These are phyloP conservation scores for Agonopterix alstromeriana DNA, from an alignment of 2,888 invertebrate genomes.

Conservation along the genomic window DNA sequence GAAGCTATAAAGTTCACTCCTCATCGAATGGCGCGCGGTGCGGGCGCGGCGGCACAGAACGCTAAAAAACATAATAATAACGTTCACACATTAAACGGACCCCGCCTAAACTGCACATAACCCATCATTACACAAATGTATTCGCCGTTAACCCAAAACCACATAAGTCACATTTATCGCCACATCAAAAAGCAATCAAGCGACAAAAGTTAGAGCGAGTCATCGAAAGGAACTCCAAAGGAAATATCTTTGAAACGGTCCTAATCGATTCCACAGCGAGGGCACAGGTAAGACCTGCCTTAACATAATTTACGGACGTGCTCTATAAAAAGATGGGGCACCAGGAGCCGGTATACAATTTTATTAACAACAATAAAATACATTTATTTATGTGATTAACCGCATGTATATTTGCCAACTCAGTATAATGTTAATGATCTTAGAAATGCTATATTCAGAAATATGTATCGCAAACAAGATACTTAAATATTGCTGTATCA, in stretches of 20 bases:
- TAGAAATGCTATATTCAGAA: no score
- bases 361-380: conserved; percentile 33
- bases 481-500: no score
- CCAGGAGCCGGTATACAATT: conserved; percentile 28
- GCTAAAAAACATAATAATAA: conserved; percentile 47
- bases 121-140: conserved; percentile 60
- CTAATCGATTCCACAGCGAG: conserved; percentile 55
- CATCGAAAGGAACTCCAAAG: conserved; percentile 42
- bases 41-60: conserved; percentile 10
- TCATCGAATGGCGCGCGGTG: conserved; percentile 9
- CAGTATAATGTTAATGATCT: background rate
- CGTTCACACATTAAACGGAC: conserved; percentile 58
- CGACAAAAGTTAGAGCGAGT: conserved; percentile 62
- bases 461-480: no score
- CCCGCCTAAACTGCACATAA: conserved; percentile 57
- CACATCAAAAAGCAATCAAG: conserved; percentile 74
- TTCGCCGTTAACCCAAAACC: conserved; percentile 55
- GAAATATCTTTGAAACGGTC: conserved; percentile 49
- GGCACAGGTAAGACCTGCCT: conserved; percentile 38
- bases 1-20: conserved; percentile 13
- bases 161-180: conserved; percentile 74
- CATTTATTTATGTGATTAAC: conserved; percentile 23
- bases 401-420: conserved; percentile 2
- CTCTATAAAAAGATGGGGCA: conserved; percentile 38
- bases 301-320: conserved; percentile 43